A percentile compares a stretch with the other conserved stretches of the same genome.
Evolutionary conservation across 2,113 vertebrate species (phyloP).

Genomic region (Nothobranchius furzeri): DNA sequence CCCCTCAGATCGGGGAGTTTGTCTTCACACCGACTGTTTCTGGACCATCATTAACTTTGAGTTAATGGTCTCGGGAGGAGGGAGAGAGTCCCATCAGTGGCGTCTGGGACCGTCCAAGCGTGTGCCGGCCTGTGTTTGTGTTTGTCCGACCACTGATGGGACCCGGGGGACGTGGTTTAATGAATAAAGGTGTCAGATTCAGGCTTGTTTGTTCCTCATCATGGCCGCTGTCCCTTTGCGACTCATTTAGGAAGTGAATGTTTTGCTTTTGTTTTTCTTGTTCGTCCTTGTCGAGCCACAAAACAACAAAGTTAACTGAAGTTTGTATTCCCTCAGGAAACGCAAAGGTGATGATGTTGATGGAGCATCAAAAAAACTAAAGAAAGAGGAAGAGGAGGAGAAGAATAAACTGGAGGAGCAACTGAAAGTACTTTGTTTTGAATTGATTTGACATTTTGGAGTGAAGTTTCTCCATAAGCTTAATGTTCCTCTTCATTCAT

Average conservation of each 20-base stretch:
- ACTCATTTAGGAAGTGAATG: conserved; percentile 41
- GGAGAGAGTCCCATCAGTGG: conserved; percentile 29
- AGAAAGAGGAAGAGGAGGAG: conserved; percentile 87
- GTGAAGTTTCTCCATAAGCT: not conserved
- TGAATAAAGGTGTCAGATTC: conserved; percentile 58
- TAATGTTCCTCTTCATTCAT: not conserved
- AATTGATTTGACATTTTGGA: not conserved
- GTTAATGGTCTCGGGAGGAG: conserved; percentile 7
- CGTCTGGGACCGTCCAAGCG: conserved; percentile 30
- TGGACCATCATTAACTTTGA: conserved; percentile 34
- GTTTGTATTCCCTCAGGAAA: conserved; percentile 79
- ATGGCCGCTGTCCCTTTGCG: conserved; percentile 15
- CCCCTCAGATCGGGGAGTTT: conserved; percentile 24
- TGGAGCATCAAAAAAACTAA: conserved; percentile 85
- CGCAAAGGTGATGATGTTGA: conserved; percentile 87
- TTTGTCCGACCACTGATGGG: conserved; percentile 27
- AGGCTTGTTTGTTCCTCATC: conserved; percentile 32
- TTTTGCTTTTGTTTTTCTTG: conserved; percentile 8
- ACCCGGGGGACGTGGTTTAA: conserved; percentile 51
- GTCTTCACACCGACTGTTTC: conserved; percentile 1
- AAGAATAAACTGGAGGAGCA: conserved; percentile 81
- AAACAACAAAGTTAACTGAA: conserved; percentile 6
- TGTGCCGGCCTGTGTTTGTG: conserved; percentile 52
- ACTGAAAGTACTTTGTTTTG: conserved; percentile 69
- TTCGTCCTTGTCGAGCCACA: conserved; percentile 1